Evolutionary conservation across 2,113 vertebrate species (phyloP).

Genomic region (Thamnophis sirtalis): DNA sequence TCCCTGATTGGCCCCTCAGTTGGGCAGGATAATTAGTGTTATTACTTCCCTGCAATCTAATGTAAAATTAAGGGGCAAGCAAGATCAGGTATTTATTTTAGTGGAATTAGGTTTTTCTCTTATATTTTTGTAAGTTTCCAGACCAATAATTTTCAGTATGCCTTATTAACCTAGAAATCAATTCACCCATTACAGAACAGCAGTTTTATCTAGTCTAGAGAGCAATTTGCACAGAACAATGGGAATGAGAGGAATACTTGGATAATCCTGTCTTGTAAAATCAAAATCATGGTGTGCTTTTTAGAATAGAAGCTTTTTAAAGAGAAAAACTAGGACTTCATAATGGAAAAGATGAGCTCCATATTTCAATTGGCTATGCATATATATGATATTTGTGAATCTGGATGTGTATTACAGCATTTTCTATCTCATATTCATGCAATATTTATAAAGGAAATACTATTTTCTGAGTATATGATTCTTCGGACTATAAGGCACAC

Average conservation of each 20-base stretch:
- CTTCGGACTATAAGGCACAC: too few species aligned
- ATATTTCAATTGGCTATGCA: neutral
- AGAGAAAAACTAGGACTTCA: neutral
- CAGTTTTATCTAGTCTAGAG: conserved; percentile 2
- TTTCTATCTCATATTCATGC: neutral
- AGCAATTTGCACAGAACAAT: conserved; percentile 4
- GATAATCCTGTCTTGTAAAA: neutral
- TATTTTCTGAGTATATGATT: too few species aligned
- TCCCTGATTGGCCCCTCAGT: neutral
- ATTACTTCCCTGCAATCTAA: neutral
- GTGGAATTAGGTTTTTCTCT: neutral
- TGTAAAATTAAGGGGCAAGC: neutral
- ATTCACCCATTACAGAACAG: neutral
- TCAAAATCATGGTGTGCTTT: neutral
- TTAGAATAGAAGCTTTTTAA: neutral
- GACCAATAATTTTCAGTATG: neutral
- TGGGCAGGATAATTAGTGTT: neutral
- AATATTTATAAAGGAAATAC: neutral
- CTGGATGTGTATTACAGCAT: neutral
- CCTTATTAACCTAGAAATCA: neutral
- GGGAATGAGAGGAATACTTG: neutral
- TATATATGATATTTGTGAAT: neutral
- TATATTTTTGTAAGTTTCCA: neutral
- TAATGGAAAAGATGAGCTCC: neutral
- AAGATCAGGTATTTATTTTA: neutral